phyloP scores from a whole-genome alignment of 2,113 vertebrate genomes.

The Poecile atricapillus region DNA sequence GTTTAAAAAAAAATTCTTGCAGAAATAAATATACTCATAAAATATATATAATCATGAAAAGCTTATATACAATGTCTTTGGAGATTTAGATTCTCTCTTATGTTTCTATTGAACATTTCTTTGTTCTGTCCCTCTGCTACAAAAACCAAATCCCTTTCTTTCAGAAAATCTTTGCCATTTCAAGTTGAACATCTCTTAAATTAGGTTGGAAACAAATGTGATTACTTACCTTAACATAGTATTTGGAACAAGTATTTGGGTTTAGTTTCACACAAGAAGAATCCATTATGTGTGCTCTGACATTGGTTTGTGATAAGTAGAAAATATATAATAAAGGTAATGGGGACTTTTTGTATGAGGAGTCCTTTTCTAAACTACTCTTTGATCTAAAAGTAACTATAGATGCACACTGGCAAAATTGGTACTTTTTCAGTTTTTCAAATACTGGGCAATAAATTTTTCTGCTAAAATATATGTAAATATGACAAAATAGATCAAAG shows the following conservation, averaged over 20 bases:
- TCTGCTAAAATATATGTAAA: neutral
- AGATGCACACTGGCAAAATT: neutral
- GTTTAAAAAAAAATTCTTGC: neutral
- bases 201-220: neutral
- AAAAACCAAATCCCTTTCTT: neutral
- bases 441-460: neutral
- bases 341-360: fast-evolving
- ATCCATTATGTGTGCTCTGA: neutral
- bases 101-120: neutral
- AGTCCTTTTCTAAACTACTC: neutral
- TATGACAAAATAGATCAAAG: neutral
- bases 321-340: neutral
- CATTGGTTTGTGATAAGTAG: neutral
- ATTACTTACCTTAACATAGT: neutral
- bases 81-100: neutral
- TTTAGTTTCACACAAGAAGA: neutral
- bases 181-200: neutral
- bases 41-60: neutral
- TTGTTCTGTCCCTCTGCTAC: neutral
- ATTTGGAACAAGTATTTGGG: neutral
- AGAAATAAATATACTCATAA: neutral
- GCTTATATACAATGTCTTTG: neutral
- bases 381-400: neutral
- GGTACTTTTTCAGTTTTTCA: neutral
- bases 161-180: neutral